Conservation (phyloP, 2,888 invertebrate species). For the Meghimatium bilineatum region DNA sequence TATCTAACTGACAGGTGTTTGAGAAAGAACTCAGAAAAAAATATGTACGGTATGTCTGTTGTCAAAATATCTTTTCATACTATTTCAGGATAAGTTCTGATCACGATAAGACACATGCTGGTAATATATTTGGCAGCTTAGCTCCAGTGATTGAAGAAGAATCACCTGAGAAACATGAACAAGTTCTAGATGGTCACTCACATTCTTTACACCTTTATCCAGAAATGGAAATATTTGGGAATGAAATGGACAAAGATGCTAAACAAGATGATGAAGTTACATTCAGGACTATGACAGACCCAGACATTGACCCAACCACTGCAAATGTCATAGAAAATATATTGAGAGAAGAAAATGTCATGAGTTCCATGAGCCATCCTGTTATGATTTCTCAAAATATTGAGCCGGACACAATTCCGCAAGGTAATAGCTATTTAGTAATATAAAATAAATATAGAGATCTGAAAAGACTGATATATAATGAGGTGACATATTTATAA, state of each 20-base stretch:
- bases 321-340: conserved; percentile 55
- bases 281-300: conserved; percentile 35
- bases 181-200: conserved; percentile 18
- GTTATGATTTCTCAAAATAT: background rate
- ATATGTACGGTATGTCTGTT: too few species aligned
- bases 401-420: background rate
- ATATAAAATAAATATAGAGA: background rate
- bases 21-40: too few species aligned
- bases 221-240: conserved; percentile 24
- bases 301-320: conserved; percentile 34
- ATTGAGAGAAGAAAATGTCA: conserved; percentile 57
- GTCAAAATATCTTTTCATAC: too few species aligned
- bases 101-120: background rate
- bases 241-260: conserved; percentile 13
- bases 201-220: conserved; percentile 39
- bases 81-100: conserved; percentile 42
- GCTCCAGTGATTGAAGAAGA: conserved; percentile 58
- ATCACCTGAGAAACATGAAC: conserved; percentile 8
- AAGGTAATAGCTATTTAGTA: background rate
- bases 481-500: too few species aligned
- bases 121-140: conserved; percentile 32
- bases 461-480: background rate
- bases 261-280: conserved; percentile 26
- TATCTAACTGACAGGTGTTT: too few species aligned
- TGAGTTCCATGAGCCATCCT: conserved; percentile 16